Evolutionary conservation across 2,888 invertebrate species (phyloP), one percentile per base, ranked within the genome.

Genomic region (Noctua comes): DNA sequence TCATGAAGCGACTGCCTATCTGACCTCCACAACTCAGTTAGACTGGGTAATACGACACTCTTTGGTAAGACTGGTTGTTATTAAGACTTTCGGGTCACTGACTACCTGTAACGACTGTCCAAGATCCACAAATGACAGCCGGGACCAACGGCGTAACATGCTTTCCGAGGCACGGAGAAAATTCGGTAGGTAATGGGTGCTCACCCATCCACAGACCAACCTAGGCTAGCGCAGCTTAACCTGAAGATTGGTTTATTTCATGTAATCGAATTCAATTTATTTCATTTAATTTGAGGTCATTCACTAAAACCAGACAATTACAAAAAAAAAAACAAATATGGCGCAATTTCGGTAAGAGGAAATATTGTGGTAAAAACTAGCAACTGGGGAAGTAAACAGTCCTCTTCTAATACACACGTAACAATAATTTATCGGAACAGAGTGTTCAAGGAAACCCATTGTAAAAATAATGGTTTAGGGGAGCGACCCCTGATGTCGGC

Each of bases 401-500:
- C 46, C 68, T 69, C 13, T 24, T 40, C 72, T 82, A 84, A 86
- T 82, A 87, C 65, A 87, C 82, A 83, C 68, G 69, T 73, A 79
- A 75, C 72, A 82, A 85, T 85, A 88, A 85, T 68, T 88, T 87
- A 88, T 85, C 43, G 71, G 46, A 83, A 77, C 76, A 73, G 73
- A 73, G 57, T 68, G 79, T 72, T 80, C 66, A 40, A 73, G 79
- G 79, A 73, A 79, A 62, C 66, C 76, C 77, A 78, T 85, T 85
- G 81, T 83, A 88, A 88, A 88, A 88, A 88, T 88, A 88, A 88
- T 88, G 83, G 89, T 75, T 71, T 88, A 79, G 85, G 88, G 80
- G 81, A 83, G 69, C 76, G 76, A 81, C 82, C 88, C 81, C 79
- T 74, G 27, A 40, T 64, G 70, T 21, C 31, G 27, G 40, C 57